These are phyloP conservation scores for Plodia interpunctella DNA, from an alignment of 1,140 invertebrate genomes.

Conservation along the genomic window DNA sequence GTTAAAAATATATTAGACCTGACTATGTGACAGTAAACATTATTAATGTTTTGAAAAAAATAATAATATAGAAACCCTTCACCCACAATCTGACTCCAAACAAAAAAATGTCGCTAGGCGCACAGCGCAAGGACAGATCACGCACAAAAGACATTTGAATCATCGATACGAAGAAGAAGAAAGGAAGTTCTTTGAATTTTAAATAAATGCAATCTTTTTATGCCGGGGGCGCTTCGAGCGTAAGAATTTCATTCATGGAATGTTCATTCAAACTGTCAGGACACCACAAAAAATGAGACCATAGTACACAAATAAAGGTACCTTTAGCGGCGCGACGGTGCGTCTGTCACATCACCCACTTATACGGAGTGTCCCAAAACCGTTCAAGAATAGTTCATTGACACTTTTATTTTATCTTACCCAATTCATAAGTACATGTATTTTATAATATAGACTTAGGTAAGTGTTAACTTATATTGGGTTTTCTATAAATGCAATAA, in stretches of 20 bases:
- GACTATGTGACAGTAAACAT: too few relatives aligned
- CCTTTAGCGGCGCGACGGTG: constrained; percentile 61
- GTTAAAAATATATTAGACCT: too few relatives aligned
- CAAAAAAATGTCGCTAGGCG: too few relatives aligned
- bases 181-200: constrained; percentile 50
- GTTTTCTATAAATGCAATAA: too few relatives aligned
- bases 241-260: constrained; percentile 67
- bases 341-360: constrained; percentile 44
- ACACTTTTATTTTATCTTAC: not conserved
- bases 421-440: too few relatives aligned
- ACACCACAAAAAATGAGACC: constrained; percentile 44
- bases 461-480: too few relatives aligned
- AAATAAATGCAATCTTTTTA: constrained; percentile 45
- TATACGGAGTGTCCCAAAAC: constrained; percentile 32
- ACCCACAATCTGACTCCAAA: too few relatives aligned
- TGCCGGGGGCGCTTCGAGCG: constrained; percentile 51
- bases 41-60: too few relatives aligned
- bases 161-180: constrained; percentile 14
- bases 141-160: not conserved
- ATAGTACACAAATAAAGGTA: constrained; percentile 37
- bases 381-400: not conserved
- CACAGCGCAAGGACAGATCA: too few relatives aligned
- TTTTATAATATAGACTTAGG: too few relatives aligned
- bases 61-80: too few relatives aligned
- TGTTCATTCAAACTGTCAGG: constrained; percentile 42